Evolutionary conservation across 1,140 invertebrate species (phyloP), one percentile per base, ranked within the genome.

Genomic region (Whitmania pigra): DNA sequence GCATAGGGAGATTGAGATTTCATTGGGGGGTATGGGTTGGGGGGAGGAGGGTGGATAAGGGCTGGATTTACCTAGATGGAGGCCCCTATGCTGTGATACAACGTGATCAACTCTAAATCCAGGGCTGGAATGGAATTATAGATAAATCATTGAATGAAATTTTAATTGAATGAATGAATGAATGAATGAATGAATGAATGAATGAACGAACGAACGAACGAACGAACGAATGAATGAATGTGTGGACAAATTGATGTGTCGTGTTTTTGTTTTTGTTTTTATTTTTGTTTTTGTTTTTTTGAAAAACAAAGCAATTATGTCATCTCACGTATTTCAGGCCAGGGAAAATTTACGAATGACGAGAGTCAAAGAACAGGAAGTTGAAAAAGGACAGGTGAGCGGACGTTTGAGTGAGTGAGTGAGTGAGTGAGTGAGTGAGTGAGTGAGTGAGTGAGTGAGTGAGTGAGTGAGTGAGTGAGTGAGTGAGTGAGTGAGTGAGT

Each of bases 381-480:
- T 63, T 22, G 4, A 63, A 63, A 63, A 31, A 13, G 57, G 22
- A 22, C 57, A 22, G 22, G 22, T 31, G 22, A 63, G 22, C 18
- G 15, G 20, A 7, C 18, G 4, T 15, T 5, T 60, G n/a, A 22
- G n/a, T 60, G 27, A n/a, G 55, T 53, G 40, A 69, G 15, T 72
- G 74, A 53, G 67, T 74, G 67, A 68, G 40, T 68, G 69, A 36
- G 57, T 74, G 69, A 53, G 69, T 74, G 57, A 43, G 27, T 74
- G 67, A 53, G 67, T 53, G 69, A 60, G 74, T 66, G 69, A 67
- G 74, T 71, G 57, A 55, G 66, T 74, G 60, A 72, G 71, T 68
- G 67, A 63, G 73, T 43, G 54, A 72, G 71, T 57, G 67, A 67
- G 72, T 72, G 57, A 68, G 73, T 74, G 66, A 73, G 73, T 74